These are phyloP conservation scores for Dolichotis patagonum DNA, from an alignment of 2,113 vertebrate genomes.

Conservation along the genomic window DNA sequence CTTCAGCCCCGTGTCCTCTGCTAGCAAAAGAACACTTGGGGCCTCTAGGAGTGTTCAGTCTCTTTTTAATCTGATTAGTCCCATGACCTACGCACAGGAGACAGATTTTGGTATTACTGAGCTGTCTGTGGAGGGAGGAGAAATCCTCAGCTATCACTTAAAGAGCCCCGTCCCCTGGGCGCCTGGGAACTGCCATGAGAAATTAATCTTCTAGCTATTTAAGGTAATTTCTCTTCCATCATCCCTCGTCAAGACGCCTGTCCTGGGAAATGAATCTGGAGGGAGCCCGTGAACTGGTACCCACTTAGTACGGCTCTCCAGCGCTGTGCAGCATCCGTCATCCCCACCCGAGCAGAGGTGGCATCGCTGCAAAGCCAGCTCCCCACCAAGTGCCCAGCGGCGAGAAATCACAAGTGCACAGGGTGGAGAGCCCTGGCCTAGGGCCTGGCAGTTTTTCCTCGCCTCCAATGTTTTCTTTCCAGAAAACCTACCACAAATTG, in stretches of 20 bases:
- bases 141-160: conserved; percentile 75
- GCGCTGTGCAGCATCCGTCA: conserved; percentile 31
- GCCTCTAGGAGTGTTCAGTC: conserved; percentile 15
- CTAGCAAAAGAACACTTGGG: not conserved
- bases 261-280: conserved; percentile 76
- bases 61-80: conserved; percentile 57
- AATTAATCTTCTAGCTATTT: conserved; percentile 82
- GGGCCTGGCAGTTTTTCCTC: not conserved
- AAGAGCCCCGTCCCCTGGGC: conserved; percentile 57
- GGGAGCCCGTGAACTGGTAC: conserved; percentile 75
- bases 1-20: not conserved
- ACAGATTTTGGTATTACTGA: conserved; percentile 62
- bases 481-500: conserved; percentile 16
- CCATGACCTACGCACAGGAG: conserved; percentile 47
- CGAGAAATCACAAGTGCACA: not conserved
- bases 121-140: conserved; percentile 59
- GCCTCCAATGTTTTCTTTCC: conserved; percentile 3
- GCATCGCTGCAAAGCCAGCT: not conserved
- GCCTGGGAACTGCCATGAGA: conserved; percentile 61
- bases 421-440: not conserved
- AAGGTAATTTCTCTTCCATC: conserved; percentile 82
- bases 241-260: conserved; percentile 77
- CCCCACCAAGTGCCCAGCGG: not conserved
- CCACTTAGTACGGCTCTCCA: conserved; percentile 42
- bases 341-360: not conserved